These are phyloP conservation scores for Dichetophora obliterata DNA, from an alignment of 2,888 invertebrate genomes.

Conservation along the genomic window DNA sequence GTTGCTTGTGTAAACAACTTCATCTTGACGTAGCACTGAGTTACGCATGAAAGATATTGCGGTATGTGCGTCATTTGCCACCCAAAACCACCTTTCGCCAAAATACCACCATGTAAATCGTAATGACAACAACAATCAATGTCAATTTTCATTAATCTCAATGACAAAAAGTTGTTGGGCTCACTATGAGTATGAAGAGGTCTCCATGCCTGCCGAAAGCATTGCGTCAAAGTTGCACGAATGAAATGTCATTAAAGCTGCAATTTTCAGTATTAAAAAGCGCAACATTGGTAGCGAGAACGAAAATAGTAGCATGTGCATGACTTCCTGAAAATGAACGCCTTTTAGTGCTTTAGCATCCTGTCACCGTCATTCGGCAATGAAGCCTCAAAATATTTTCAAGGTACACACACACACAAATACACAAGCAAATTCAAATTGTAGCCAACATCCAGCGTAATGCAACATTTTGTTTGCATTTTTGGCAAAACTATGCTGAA, in stretches of 20 bases:
- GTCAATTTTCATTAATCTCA: slow-evolving; percentile 17
- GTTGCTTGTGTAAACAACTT: too few species aligned
- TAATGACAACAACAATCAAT: slow-evolving; percentile 4
- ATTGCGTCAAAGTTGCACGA: background rate
- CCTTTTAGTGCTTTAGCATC: background rate
- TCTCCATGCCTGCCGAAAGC: too few species aligned
- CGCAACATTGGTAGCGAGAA: background rate
- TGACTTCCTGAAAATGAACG: too few species aligned
- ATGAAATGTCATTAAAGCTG: slow-evolving; percentile 44
- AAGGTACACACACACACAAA: too few species aligned
- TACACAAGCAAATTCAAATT: background rate
- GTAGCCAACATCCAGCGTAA: background rate
- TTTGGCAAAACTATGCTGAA: slow-evolving; percentile 14
- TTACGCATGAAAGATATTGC: too few species aligned
- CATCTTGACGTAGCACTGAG: too few species aligned
- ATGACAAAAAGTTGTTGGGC: background rate
- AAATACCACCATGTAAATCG: background rate
- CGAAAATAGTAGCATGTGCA: background rate
- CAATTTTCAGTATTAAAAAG: slow-evolving; percentile 43
- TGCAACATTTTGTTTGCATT: slow-evolving; percentile 8
- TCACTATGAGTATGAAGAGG: too few species aligned
- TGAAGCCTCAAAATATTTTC: too few species aligned
- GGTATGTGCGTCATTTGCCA: too few species aligned
- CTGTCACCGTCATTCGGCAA: too few species aligned
- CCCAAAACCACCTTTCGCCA: too few species aligned